Evolutionary conservation across 2,797 vertebrate species (phyloP), one percentile per base, ranked within the genome.

Genomic region (Fringilla coelebs): DNA sequence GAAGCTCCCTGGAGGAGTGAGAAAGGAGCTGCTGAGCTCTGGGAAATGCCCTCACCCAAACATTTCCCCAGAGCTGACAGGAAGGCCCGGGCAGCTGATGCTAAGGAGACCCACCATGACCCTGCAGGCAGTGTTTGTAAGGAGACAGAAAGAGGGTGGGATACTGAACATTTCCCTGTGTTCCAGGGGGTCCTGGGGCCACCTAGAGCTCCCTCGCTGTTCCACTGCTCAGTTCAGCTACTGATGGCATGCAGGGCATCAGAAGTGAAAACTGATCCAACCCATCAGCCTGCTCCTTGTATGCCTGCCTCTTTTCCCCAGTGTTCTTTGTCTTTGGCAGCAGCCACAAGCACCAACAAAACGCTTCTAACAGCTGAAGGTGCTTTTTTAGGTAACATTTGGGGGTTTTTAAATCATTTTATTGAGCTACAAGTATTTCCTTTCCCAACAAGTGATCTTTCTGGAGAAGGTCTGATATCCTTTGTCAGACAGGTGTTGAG

Each of bases 1-100:
- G 97, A 98, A 45, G 98, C 98, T 20, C 97, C 98, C 99, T 99
- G 96, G n/a, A 94, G 72, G 24, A 87, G 63, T 14, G 71, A 48
- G 92, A 65, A 88, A 41, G 68, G 19, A 83, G 75, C 40, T 2
- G 4, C 34, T 81, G 51, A 92, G 67, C 17, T 63, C 4, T 8
- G 19, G 76, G 48, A 60, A 82, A 38, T 11, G 28, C 21, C 22
- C 55, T 52, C 13, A 7, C 38, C 34, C 32, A 31, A 48, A 60
- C 19, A 16, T 13, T 67, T 60, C 25, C 28, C n/a, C 54, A 55
- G 34, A 74, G n/a, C 2, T 25, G 17, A 11, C 31, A 19, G 8
- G 18, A 84, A 48, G 10, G 14, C 11, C 22, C 38, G 52, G 28
- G 36, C 6, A 24, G 28, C 32, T 52, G 51, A 22, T 3, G 7